phyloP scores from a whole-genome alignment of 1,140 invertebrate genomes.

The Asbolus verrucosus region DNA sequence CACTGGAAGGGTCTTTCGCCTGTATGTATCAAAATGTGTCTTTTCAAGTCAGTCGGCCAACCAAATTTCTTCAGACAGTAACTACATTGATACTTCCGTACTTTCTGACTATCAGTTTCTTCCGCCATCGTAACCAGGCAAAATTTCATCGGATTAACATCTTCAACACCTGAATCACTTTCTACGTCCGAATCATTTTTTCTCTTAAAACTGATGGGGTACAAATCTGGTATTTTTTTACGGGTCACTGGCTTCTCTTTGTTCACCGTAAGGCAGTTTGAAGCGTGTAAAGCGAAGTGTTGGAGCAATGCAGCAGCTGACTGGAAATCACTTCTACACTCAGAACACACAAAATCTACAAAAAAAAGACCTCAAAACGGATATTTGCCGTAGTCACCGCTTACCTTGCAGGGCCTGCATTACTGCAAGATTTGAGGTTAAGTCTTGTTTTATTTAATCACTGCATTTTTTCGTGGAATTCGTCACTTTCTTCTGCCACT shows the following conservation, averaged over 20 bases:
- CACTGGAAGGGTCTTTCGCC: constrained; percentile 45
- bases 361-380: constrained; percentile 1
- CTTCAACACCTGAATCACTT: constrained; percentile 37
- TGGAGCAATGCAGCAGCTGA: constrained; percentile 43
- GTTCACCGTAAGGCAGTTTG: constrained; percentile 12
- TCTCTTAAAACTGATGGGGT: constrained; percentile 36
- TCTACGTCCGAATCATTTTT: constrained; percentile 25
- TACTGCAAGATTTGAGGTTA: constrained; percentile 13
- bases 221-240: constrained; percentile 44
- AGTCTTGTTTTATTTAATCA: neutral
- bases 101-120: neutral
- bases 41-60: constrained; percentile 47
- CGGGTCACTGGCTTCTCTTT: constrained; percentile 30
- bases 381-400: neutral
- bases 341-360: constrained; percentile 48
- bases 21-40: constrained; percentile 48
- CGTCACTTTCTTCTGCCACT: neutral
- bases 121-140: constrained; percentile 47
- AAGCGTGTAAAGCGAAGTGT: constrained; percentile 48
- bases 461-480: constrained; percentile 2
- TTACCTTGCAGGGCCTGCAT: constrained; percentile 10
- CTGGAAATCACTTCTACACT: constrained; percentile 43
- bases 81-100: constrained; percentile 41
- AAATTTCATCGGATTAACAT: constrained; percentile 45
- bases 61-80: constrained; percentile 47